Evolutionary conservation across 2,888 invertebrate species (phyloP).

Genomic region (Aproaerema taeniolella): DNA sequence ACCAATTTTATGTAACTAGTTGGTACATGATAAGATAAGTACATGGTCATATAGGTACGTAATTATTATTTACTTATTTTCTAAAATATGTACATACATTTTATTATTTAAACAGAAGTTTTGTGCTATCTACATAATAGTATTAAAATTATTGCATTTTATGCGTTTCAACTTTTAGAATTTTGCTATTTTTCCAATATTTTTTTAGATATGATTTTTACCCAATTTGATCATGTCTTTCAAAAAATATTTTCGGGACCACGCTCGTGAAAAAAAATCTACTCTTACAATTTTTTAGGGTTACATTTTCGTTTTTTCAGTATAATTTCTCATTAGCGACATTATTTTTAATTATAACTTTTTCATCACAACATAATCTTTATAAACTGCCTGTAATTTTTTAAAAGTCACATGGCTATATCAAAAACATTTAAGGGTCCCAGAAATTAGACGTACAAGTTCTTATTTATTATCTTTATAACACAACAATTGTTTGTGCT

Average conservation of each 20-base stretch:
- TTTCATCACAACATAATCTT: too few species aligned
- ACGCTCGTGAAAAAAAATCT: too few species aligned
- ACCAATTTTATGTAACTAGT: too few species aligned
- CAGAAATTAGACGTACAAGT: slow-evolving; percentile 36
- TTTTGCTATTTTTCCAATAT: slow-evolving; percentile 5
- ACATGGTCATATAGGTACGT: neutral
- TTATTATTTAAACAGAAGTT: slow-evolving; percentile 30
- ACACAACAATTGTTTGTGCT: slow-evolving; percentile 13
- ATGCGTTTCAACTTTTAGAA: slow-evolving; percentile 36
- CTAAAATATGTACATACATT: slow-evolving; percentile 46
- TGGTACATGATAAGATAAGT: too few species aligned
- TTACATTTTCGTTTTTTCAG: too few species aligned
- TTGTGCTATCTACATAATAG: slow-evolving; percentile 50
- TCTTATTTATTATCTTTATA: slow-evolving; percentile 21
- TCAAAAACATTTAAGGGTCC: slow-evolving; percentile 30
- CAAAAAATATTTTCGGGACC: too few species aligned
- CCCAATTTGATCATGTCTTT: too few species aligned
- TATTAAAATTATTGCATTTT: slow-evolving; percentile 53
- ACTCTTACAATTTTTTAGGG: too few species aligned
- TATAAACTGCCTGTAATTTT: too few species aligned
- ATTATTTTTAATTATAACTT: too few species aligned
- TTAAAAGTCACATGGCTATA: too few species aligned
- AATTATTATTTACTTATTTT: slow-evolving; percentile 18
- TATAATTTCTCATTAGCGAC: too few species aligned
- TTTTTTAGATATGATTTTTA: slow-evolving; percentile 2